Conservation (phyloP, 2,888 invertebrate genomes). For the Ametastegia equiseti region DNA sequence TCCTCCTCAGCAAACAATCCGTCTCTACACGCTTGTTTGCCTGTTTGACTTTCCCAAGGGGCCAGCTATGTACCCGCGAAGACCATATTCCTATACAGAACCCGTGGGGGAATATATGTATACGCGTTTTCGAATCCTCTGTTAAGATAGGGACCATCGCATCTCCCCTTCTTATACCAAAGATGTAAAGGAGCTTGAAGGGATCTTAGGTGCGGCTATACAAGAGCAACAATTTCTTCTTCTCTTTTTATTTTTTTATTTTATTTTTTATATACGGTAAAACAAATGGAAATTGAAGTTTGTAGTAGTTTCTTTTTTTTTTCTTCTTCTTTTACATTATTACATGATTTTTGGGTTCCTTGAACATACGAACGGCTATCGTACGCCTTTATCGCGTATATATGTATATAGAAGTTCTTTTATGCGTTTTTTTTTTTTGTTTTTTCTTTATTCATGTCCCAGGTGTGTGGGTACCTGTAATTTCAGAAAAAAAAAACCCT, state of each 20-base stretch:
- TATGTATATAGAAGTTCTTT: no score
- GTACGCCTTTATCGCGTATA: no score
- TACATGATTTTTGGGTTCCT: no score
- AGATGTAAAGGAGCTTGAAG: no score
- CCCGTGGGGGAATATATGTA: conserved; percentile 54
- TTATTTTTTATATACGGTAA: no score
- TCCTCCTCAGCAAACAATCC: conserved; percentile 70
- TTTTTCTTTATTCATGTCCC: not conserved
- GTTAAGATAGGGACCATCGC: not conserved
- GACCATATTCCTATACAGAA: not conserved
- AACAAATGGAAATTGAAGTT: no score
- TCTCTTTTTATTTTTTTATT: no score
- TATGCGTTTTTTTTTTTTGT: not conserved
- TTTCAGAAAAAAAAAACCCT: conserved; percentile 63
- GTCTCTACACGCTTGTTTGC: conserved; percentile 68
- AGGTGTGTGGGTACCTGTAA: conserved; percentile 19
- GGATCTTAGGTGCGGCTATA: not conserved
- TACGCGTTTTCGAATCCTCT: conserved; percentile 62
- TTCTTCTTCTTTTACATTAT: no score
- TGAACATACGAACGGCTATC: no score
- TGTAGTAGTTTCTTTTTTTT: no score
- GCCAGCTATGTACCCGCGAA: conserved; percentile 36
- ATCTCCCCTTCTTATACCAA: not conserved
- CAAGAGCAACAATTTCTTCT: no score
- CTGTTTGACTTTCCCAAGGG: conserved; percentile 75